Evolutionary conservation across 35 echinoderm and acorn worm species (phyloP).

Genomic region (Chiridota heheva): DNA sequence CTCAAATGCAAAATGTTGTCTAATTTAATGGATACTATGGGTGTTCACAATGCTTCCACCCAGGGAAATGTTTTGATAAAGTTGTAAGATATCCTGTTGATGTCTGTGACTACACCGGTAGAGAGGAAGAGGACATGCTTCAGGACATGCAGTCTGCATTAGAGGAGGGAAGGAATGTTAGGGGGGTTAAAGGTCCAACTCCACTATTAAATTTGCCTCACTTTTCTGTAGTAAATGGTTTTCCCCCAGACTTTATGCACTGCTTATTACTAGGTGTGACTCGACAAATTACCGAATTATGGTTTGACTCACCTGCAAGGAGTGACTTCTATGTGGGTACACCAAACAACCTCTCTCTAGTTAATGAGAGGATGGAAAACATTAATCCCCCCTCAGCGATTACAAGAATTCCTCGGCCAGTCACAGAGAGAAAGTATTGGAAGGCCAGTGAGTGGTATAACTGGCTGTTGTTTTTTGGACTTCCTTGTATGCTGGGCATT

Average conservation of each 20-base stretch:
- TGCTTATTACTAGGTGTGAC: slow-evolving; percentile 38
- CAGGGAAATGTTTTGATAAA: background rate
- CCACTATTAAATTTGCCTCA: slow-evolving; percentile 26
- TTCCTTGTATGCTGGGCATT: slow-evolving; percentile 11
- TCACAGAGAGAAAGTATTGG: slow-evolving; percentile 40
- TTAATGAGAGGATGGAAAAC: background rate
- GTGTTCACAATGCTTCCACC: background rate
- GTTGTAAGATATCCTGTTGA: background rate
- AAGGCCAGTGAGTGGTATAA: slow-evolving; percentile 44
- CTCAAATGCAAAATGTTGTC: background rate
- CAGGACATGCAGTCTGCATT: background rate
- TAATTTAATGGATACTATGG: background rate
- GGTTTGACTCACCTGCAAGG: slow-evolving; percentile 19
- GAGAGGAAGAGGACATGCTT: background rate
- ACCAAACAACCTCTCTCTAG: background rate
- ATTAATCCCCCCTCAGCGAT: slow-evolving; percentile 29
- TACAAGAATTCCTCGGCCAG: slow-evolving; percentile 11
- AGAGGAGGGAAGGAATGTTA: background rate
- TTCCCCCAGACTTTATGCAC: slow-evolving; percentile 54
- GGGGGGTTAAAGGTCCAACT: slow-evolving; percentile 43
- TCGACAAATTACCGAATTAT: slow-evolving; percentile 4
- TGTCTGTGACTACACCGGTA: background rate
- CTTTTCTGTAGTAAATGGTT: slow-evolving; percentile 39
- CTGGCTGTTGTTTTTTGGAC: slow-evolving; percentile 45
- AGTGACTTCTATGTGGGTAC: slow-evolving; percentile 11